Base-by-base conservation (phyloP, 2,797 vertebrate species). In the Rachycentron canadum region DNA sequence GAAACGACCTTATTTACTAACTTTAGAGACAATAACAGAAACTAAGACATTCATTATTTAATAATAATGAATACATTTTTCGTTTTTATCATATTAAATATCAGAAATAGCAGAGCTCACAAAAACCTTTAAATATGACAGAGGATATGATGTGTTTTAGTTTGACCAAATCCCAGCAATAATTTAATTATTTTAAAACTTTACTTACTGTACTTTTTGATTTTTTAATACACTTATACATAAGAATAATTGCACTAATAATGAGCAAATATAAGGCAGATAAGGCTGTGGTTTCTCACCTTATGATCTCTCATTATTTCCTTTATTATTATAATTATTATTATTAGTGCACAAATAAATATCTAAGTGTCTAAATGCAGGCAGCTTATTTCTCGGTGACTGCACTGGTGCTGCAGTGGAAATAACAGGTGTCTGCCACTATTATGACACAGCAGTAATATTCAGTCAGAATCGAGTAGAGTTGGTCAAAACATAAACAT, bases 391-490 rank as follows among this genome's bases (percentile, higher is more conserved):
- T 61, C 40, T 40, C 21, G 5, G 34, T 56, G 17, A 1, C 14
- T 50, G 40, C n/a, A 65, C 25, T 59, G 56, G 49, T 62, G 34
- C 41, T 23, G 40, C 49, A 61, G 53, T 38, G 50, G 14, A 11
- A 43, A 41, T 25, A 74, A 21, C 77, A 81, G 58, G 69, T 78
- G 30, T 12, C 59, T 41, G 41, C 50, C 72, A 69, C 53, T 80
- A 38, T 85, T 81, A 10, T 76, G 56, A 83, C 36, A 38, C 34
- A 50, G n/a, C 7, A 11, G 32, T 17, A 32, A 63, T 69, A 70
- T 88, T 73, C 30, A 64, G 11, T 60, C 32, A 66, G 45, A 77
- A 3, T 9, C 19, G 57, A 69, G 61, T 40, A 21, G 43, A 70
- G 28, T 23, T 58, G 19, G 26, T 65, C 9, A 26, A 30, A 55